These are phyloP conservation scores for Molossus alvarezi DNA, from an alignment of 2,797 vertebrate species.

Conservation along the genomic window DNA sequence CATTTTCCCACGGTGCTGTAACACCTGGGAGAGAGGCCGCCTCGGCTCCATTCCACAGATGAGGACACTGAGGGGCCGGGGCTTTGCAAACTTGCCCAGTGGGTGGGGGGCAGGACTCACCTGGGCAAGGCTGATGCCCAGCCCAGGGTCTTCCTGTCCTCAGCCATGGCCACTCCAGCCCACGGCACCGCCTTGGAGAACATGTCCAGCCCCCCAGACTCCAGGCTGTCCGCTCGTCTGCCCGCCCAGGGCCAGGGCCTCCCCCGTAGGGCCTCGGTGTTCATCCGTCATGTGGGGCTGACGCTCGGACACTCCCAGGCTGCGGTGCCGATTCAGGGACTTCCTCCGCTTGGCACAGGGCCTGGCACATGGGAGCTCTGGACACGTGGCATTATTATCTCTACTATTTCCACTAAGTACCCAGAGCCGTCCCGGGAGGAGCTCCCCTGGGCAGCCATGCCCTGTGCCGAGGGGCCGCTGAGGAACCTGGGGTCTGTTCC, in stretches of 20 bases:
- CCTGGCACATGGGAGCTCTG: neutral
- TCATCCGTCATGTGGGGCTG: neutral
- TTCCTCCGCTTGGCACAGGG: neutral
- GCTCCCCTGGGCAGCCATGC: neutral
- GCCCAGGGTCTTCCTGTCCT: neutral
- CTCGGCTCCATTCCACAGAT: too few species aligned
- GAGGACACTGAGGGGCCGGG: too few species aligned
- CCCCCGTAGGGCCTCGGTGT: neutral
- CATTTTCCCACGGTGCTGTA: neutral
- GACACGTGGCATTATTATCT: neutral
- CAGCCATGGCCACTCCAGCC: too few species aligned
- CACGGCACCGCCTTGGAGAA: too few species aligned
- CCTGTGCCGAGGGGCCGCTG: neutral
- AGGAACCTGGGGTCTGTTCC: neutral
- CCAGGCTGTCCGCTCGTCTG: neutral
- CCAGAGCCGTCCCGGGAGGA: neutral
- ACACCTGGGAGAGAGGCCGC: neutral
- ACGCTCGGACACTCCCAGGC: neutral
- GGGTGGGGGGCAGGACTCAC: neutral
- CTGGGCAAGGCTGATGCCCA: neutral
- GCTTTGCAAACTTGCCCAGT: neutral
- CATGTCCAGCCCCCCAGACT: neutral
- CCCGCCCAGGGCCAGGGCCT: neutral
- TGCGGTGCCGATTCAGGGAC: neutral
- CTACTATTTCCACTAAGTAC: neutral